Conservation (phyloP, 2,797 vertebrate species). For the Adelosebastes latens region DNA sequence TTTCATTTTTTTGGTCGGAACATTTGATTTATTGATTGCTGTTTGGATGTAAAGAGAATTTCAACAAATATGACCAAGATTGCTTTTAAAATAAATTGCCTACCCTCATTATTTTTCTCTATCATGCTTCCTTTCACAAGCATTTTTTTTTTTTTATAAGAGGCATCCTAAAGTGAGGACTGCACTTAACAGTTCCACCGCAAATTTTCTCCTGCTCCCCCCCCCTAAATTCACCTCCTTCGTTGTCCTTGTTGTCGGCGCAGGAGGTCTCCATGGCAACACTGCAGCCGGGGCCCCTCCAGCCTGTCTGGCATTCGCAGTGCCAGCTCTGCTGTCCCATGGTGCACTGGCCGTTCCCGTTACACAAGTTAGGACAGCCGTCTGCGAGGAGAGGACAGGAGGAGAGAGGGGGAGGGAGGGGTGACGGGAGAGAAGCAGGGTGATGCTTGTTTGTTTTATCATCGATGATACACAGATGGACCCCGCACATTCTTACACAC, state of each 20-base stretch:
- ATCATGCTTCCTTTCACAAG: neutral
- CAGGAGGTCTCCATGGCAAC: conserved; percentile 99
- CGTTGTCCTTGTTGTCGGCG: conserved; percentile 98
- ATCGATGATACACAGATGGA: conserved; percentile 32
- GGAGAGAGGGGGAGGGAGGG: neutral
- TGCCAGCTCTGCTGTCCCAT: conserved; percentile 99
- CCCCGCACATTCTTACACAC: neutral
- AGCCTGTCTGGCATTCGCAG: conserved; percentile 98
- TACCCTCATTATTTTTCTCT: conserved; percentile 1
- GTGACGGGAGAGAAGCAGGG: conserved; percentile 29
- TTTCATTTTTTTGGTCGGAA: neutral
- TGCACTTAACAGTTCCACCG: neutral
- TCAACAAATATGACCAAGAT: neutral
- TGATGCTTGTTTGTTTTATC: conserved; percentile 57
- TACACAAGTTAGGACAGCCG: conserved; percentile 98
- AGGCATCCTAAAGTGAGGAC: neutral
- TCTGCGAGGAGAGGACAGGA: conserved; percentile 81
- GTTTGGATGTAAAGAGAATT: neutral
- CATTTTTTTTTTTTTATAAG: neutral
- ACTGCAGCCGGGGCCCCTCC: conserved; percentile 97
- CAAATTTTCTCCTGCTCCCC: neutral
- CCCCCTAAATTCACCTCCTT: conserved; percentile 89
- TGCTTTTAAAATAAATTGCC: neutral
- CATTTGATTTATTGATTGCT: neutral
- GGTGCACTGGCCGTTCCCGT: conserved; percentile 97